Conservation (phyloP, 2,797 vertebrate species). For the Darevskia mixta region DNA sequence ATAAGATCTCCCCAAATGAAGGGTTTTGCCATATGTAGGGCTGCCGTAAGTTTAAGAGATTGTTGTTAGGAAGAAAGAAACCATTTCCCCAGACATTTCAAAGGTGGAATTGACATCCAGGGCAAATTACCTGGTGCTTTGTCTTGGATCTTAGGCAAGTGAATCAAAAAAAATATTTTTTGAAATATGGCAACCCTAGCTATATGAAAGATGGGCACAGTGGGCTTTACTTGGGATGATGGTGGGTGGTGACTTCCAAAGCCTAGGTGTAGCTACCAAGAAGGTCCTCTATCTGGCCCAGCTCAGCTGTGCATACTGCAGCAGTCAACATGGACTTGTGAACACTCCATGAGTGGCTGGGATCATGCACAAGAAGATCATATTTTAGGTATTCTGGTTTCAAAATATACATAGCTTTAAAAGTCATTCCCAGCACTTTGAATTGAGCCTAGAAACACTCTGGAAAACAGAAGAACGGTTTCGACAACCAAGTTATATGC, state of each 20-base stretch:
- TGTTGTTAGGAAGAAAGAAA: too few species aligned
- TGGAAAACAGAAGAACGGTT: not conserved
- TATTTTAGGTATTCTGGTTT: not conserved
- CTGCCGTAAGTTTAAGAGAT: too few species aligned
- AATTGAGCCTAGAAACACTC: not conserved
- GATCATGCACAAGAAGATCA: too few species aligned
- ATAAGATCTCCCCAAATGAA: not conserved
- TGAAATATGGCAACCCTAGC: too few species aligned
- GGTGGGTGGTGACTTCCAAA: not conserved
- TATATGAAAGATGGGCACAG: too few species aligned
- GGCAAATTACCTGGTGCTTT: too few species aligned
- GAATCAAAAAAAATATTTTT: too few species aligned
- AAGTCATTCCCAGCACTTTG: not conserved
- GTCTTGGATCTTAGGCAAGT: too few species aligned
- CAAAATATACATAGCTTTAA: not conserved
- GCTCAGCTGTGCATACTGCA: not conserved
- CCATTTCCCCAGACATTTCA: too few species aligned
- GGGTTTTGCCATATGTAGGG: not conserved
- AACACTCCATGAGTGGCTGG: too few species aligned
- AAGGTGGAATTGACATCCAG: too few species aligned
- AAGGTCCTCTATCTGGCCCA: not conserved
- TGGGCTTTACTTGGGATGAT: not conserved
- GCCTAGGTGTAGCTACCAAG: not conserved
- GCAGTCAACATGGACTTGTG: not conserved
- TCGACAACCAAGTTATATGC: not conserved